Evolutionary conservation across 2,797 vertebrate genomes (phyloP), one percentile per base, ranked within the genome.

Genomic region (Synanceia verrucosa): DNA sequence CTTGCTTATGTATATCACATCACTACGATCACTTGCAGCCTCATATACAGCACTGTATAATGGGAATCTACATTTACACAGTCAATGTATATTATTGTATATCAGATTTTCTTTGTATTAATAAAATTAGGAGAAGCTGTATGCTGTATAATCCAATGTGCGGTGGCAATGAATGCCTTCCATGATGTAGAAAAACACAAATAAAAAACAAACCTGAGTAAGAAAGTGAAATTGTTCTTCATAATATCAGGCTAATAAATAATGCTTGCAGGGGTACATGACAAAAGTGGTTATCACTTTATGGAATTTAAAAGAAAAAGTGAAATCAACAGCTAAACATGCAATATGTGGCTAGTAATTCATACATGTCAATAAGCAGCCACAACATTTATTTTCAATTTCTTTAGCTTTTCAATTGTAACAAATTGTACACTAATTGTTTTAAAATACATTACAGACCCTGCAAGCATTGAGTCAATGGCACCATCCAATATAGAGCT

Each of bases 141-240:
- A 4, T 29, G 21, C 28, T 19, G 8, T 56, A 29, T 14, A 19
- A 28, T 36, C 6, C 24, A 59, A 52, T 31, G 28, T 52, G 18
- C 21, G 36, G 24, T 26, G 6, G 26, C 5, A 57, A 33, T 31
- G 2, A 70, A 64, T 52, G 3, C 4, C 5, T 52, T 47, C 36
- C 6, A 31, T 29, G 1, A 53, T n/a, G 12, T 26, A n/a, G 19
- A 50, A 50, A 63, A 13, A 19, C 3, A 37, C 2, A 36, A 26
- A n/a, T n/a, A n/a, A 13, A 47, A 13, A 6, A 2, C 2, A 8
- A 31, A 14, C 9, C 4, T 53, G 33, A 59, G 24, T 10, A 31
- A 24, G 36, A 47, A 78, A 87, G 81, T 88, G 84, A 91, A 89
- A 89, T 87, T 88, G 79, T 70, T 81, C 62, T 3, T 51, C 43